phyloP scores from a whole-genome alignment of 2,888 invertebrate genomes.

The Apocheima hispidaria region DNA sequence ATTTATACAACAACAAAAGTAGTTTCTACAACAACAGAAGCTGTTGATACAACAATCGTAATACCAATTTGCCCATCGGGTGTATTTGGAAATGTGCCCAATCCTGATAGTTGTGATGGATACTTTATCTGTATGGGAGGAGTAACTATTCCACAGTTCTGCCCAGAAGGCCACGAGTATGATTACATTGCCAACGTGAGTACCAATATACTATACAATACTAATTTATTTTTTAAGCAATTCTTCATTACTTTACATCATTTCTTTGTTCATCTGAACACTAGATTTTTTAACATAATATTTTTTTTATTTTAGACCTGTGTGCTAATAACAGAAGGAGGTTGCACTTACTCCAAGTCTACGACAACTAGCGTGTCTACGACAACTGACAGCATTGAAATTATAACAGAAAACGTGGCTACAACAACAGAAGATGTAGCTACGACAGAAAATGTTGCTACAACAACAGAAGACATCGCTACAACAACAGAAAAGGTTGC shows the following conservation, averaged over 20 bases:
- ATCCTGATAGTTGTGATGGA: conserved; percentile 34
- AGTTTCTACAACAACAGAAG: background rate
- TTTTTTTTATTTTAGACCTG: conserved; percentile 3
- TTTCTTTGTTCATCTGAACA: too few species aligned
- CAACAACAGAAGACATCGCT: background rate
- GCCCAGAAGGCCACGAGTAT: conserved; percentile 14
- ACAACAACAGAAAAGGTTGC: conserved; percentile 7
- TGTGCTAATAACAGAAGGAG: conserved; percentile 6
- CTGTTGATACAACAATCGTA: background rate
- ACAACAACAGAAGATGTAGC: background rate
- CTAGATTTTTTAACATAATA: background rate
- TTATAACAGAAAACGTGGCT: background rate
- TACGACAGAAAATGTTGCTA: background rate
- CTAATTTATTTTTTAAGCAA: too few species aligned
- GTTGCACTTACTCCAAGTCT: conserved; percentile 11
- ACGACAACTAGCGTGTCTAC: background rate
- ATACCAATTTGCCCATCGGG: conserved; percentile 20
- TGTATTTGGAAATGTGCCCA: conserved; percentile 35
- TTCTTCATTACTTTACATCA: too few species aligned
- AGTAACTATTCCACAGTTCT: conserved; percentile 13
- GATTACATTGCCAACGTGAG: conserved; percentile 24
- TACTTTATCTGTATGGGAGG: conserved; percentile 41
- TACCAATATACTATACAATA: too few species aligned
- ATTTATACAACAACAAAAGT: background rate
- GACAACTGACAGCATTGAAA: background rate